Conservation (phyloP, 2,113 vertebrate genomes). For the Hydropotes inermis region DNA sequence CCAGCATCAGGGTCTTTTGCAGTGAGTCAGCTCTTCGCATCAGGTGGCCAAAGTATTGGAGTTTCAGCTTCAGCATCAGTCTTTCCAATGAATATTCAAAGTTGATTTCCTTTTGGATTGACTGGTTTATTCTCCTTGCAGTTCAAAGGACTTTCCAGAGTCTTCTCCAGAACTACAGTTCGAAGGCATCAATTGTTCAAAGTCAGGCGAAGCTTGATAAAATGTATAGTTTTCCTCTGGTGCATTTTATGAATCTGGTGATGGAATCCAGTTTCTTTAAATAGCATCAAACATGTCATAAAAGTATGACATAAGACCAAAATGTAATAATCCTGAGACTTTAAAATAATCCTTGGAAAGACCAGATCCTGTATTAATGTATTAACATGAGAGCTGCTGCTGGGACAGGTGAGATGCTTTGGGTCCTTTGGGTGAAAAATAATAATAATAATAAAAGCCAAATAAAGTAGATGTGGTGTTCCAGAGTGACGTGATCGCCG, state of each 20-base stretch:
- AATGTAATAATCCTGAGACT: neutral
- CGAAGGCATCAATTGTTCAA: neutral
- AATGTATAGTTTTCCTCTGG: neutral
- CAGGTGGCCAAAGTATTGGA: neutral
- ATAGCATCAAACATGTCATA: neutral
- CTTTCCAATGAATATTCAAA: neutral
- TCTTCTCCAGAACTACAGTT: neutral
- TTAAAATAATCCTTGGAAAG: neutral
- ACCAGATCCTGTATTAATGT: rapidly evolving
- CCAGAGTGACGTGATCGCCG: neutral
- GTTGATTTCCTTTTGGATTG: neutral
- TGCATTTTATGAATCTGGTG: neutral
- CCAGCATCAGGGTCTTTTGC: neutral
- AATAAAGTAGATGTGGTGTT: neutral
- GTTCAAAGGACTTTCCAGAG: neutral
- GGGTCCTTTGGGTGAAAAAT: neutral
- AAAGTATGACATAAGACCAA: neutral
- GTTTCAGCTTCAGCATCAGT: neutral
- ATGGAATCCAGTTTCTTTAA: neutral
- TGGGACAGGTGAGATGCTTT: neutral
- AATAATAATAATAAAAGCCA: neutral
- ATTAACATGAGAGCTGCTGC: rapidly evolving
- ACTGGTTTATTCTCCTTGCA: neutral
- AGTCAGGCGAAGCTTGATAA: neutral
- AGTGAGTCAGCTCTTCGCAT: rapidly evolving